Evolutionary conservation across 2,888 invertebrate genomes (phyloP).

Genomic region (Elmis aenea): DNA sequence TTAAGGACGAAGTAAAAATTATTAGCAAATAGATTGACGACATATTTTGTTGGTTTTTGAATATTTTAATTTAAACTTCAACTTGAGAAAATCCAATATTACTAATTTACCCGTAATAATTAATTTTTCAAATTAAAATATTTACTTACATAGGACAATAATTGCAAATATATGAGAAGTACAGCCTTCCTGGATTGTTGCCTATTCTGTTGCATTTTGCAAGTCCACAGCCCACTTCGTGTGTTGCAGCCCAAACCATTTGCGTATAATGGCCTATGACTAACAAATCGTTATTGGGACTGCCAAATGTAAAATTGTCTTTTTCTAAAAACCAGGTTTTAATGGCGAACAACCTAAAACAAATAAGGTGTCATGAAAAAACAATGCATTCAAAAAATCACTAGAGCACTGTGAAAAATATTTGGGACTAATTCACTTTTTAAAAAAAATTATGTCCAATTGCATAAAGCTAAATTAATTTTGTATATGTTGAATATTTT

Average conservation of each 20-base stretch:
- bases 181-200: conserved; percentile 53
- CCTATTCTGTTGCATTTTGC: conserved; percentile 61
- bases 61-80: too few relatives aligned
- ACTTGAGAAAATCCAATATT: too few relatives aligned
- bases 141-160: conserved; percentile 74
- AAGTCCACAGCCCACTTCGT: conserved; percentile 72
- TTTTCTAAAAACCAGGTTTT: conserved; percentile 76
- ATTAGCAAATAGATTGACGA: too few relatives aligned
- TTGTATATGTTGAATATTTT: too few relatives aligned
- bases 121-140: too few relatives aligned
- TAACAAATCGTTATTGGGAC: conserved; percentile 54
- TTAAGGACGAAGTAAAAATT: too few relatives aligned
- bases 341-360: conserved; percentile 69
- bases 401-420: too few relatives aligned
- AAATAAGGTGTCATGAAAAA: background rate
- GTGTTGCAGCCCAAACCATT: conserved; percentile 76
- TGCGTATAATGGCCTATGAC: conserved; percentile 76
- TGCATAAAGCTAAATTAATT: too few relatives aligned
- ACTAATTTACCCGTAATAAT: too few relatives aligned
- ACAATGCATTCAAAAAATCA: background rate
- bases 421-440: too few relatives aligned
- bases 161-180: conserved; percentile 78
- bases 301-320: conserved; percentile 67
- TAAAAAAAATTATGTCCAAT: too few relatives aligned
- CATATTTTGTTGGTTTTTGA: too few relatives aligned